A percentile compares a stretch with the other conserved stretches of the same genome.
phyloP scores from a whole-genome alignment of 2,888 invertebrate species.

The Drosophila trichaetosa region DNA sequence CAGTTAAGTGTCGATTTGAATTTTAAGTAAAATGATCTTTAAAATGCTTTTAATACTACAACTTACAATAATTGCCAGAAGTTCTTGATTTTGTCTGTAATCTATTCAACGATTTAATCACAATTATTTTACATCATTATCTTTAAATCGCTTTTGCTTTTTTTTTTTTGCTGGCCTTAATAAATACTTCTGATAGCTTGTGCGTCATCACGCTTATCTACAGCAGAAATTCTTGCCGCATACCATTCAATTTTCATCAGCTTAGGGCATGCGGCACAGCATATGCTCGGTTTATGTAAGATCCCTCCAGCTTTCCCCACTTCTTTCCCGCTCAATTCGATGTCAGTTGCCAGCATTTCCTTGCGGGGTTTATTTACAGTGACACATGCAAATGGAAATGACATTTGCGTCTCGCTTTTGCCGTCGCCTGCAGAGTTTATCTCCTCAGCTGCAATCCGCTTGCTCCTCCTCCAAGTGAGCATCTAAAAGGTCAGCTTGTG shows the following conservation, averaged over 20 bases:
- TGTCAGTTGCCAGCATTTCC: slow-evolving; percentile 39
- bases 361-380: slow-evolving; percentile 40
- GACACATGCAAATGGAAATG: slow-evolving; percentile 58
- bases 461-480: background rate
- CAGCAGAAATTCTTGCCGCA: background rate
- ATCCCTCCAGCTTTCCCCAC: background rate
- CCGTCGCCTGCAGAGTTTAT: slow-evolving; percentile 1
- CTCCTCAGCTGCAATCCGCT: background rate
- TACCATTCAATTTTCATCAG: background rate
- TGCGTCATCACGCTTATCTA: background rate
- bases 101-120: background rate
- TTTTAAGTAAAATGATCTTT: background rate
- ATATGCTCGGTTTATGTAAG: slow-evolving; percentile 1
- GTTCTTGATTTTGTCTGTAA: background rate
- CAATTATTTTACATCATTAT: background rate
- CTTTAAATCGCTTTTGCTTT: background rate
- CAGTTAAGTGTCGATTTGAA: background rate
- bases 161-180: background rate
- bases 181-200: background rate
- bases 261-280: slow-evolving; percentile 1
- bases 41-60: background rate
- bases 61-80: background rate
- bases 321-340: slow-evolving; percentile 9
- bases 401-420: slow-evolving; percentile 27
- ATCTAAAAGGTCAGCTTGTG: slow-evolving; percentile 52